phyloP scores from a whole-genome alignment of 2,797 vertebrate species.

The Poecilia velifera region DNA sequence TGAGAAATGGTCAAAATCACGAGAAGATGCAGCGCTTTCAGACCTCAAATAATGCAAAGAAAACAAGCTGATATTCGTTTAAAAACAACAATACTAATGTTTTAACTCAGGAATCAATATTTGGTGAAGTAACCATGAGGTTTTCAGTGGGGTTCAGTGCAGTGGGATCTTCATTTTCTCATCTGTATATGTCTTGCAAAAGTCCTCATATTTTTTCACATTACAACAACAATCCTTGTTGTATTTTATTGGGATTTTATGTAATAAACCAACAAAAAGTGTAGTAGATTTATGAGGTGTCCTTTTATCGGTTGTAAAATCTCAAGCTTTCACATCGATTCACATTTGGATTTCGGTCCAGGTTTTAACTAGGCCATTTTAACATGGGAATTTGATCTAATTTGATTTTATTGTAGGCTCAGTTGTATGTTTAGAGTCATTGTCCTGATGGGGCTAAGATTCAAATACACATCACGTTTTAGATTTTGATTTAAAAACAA shows the following conservation, averaged over 20 bases:
- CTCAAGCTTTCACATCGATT: neutral
- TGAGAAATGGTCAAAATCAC: no score
- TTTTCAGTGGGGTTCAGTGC: no score
- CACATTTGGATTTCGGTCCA: neutral
- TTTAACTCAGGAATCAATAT: no score
- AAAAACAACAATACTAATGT: no score
- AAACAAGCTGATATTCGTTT: no score
- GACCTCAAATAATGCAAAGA: no score
- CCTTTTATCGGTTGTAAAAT: neutral
- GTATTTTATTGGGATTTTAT: neutral
- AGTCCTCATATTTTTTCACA: neutral
- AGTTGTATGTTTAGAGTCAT: neutral
- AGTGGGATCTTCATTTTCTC: neutral
- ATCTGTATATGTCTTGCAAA: neutral
- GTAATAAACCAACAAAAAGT: neutral
- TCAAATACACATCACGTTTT: neutral
- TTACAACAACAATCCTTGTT: neutral
- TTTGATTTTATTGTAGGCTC: neutral
- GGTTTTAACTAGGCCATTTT: neutral
- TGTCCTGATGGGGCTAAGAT: neutral
- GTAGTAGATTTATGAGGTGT: neutral
- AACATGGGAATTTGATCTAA: neutral
- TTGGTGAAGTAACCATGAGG: no score
- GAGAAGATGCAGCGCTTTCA: no score
- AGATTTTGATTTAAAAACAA: neutral